Conservation (phyloP, 2,797 vertebrate species). For the Ceryle rudis region DNA sequence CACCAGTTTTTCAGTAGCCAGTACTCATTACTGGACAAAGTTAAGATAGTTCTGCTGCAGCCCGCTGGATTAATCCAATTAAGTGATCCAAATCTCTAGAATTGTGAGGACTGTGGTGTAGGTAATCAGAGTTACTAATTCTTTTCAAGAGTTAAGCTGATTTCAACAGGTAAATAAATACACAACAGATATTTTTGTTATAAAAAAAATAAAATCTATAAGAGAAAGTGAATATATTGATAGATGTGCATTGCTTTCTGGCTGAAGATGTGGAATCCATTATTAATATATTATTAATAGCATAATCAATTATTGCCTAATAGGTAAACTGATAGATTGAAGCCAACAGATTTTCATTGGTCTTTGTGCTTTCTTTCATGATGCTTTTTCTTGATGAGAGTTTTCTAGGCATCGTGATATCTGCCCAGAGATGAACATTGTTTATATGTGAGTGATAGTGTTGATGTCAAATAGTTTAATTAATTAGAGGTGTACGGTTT, state of each 20-base stretch:
- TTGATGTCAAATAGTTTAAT: constrained; percentile 49
- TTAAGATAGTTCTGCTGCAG: not conserved
- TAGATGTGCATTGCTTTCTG: not conserved
- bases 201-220: not conserved
- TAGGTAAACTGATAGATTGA: not conserved
- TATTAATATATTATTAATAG: not conserved
- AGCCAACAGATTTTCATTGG: not conserved
- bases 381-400: not conserved
- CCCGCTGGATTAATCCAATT: not conserved
- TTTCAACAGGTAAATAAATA: not conserved
- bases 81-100: not conserved
- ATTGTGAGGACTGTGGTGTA: not conserved
- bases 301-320: not conserved
- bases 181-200: not conserved
- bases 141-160: not conserved
- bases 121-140: not conserved
- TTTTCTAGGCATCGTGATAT: not conserved
- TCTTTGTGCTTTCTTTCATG: not conserved
- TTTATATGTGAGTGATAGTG: constrained; percentile 24
- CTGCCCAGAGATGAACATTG: not conserved
- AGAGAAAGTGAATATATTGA: not conserved
- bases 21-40: not conserved
- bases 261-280: not conserved
- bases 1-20: not conserved
- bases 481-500: constrained; percentile 37